Conservation (phyloP, 2,888 invertebrate genomes). For the Carabus problematicus region DNA sequence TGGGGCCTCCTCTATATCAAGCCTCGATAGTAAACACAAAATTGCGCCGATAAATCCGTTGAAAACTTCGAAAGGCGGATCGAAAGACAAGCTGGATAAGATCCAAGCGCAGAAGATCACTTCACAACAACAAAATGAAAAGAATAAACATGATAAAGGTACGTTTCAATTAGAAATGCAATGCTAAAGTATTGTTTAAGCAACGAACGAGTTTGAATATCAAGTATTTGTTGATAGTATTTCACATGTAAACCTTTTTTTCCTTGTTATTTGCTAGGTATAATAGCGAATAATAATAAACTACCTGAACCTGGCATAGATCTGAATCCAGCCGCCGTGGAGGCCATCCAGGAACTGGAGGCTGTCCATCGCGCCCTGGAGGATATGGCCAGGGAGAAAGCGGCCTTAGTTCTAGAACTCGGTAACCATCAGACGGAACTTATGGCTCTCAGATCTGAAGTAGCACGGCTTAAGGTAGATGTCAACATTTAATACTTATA, state of each 20-base stretch:
- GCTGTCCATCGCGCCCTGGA: constrained; percentile 69
- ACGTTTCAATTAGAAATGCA: not conserved
- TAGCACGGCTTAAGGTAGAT: constrained; percentile 75
- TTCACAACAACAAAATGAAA: constrained; percentile 52
- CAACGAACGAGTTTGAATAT: not conserved
- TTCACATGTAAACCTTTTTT: constrained; percentile 10
- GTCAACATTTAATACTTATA: constrained; percentile 33
- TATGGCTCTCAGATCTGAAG: constrained; percentile 71
- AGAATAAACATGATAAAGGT: constrained; percentile 49
- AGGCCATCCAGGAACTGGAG: constrained; percentile 69
- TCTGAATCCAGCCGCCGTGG: constrained; percentile 47
- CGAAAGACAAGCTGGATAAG: constrained; percentile 55
- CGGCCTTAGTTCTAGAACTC: constrained; percentile 70
- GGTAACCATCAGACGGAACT: constrained; percentile 73
- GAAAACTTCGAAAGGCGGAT: constrained; percentile 58
- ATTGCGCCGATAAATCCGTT: constrained; percentile 41
- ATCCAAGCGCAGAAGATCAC: constrained; percentile 41
- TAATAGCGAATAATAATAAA: constrained; percentile 56
- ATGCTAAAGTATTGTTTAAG: not conserved
- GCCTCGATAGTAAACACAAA: constrained; percentile 68
- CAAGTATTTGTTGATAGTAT: not conserved
- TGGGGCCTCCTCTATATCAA: constrained; percentile 70
- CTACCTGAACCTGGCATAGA: constrained; percentile 47
- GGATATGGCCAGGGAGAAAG: constrained; percentile 70
- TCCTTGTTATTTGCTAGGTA: constrained; percentile 47